Percentiles rank a stretch among this genome's conserved stretches.
Evolutionary conservation across 2,113 vertebrate species (phyloP).

Genomic region (Lycaon pictus): DNA sequence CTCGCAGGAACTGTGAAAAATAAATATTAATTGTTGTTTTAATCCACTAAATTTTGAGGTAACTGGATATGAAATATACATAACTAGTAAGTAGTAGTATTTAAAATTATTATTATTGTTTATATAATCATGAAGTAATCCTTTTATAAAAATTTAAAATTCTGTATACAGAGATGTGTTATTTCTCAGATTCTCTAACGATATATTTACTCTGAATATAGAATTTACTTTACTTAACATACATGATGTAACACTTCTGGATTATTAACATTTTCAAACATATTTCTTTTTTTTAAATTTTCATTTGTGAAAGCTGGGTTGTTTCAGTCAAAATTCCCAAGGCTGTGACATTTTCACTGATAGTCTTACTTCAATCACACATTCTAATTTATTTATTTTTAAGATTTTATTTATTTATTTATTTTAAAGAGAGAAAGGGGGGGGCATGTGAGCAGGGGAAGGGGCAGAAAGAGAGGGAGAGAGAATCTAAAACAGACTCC

Average conservation of each 20-base stretch:
- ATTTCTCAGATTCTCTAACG: not conserved
- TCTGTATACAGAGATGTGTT: not conserved
- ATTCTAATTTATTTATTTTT: slow-evolving; percentile 49
- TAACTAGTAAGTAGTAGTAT: not conserved
- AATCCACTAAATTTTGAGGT: not conserved
- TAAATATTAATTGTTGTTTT: not conserved
- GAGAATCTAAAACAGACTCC: too few species aligned
- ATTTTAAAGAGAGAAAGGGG: too few species aligned
- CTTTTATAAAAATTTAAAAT: slow-evolving; percentile 18
- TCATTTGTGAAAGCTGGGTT: not conserved
- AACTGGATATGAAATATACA: not conserved
- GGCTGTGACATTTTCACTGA: slow-evolving; percentile 7
- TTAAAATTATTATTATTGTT: not conserved
- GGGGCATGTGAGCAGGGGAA: too few species aligned
- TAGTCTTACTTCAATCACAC: slow-evolving; percentile 67
- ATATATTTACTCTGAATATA: not conserved
- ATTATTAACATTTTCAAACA: not conserved
- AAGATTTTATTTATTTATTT: not conserved
- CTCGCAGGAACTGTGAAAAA: not conserved
- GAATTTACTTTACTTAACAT: not conserved
- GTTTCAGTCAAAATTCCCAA: not conserved
- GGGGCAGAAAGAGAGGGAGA: too few species aligned
- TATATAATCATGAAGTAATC: not conserved
- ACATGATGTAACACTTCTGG: not conserved
- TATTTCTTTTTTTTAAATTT: not conserved